Base-by-base conservation (phyloP, 2,113 vertebrate species). In the Abramis brama region DNA sequence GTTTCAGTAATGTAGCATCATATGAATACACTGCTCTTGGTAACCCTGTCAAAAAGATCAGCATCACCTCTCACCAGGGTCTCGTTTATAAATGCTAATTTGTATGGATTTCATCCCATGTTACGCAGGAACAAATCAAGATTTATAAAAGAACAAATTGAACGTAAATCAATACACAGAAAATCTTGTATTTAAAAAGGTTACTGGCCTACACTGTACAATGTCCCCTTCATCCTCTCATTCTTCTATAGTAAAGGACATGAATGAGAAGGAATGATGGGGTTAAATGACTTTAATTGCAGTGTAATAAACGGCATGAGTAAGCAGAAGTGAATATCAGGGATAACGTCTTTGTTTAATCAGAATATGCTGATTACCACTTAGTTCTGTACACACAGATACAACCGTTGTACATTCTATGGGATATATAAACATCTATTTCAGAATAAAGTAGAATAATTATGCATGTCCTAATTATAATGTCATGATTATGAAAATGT, bases 231-330 rank as follows among this genome's bases (percentile, higher is more conserved):
- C 75, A 77, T 4, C 75, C 25, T 75, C 45, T 50, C 33, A 33
- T 77, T 55, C 47, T 55, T 55, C 8, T 17, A 12, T 55, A 55
- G 74, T 55, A 8, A 77, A 77, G 45, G 50, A 77, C 50, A 55
- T 23, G 50, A 77, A 52, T 77, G 47, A 77, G 47, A 77, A 77
- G 50, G 43, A 50, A 75, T 75, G 45, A 75, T 33, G 8, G 25
- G 17, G 50, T 55, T 55, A 77, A 77, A 55, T 55, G 2, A 55
- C 47, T 33, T 77, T 21, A 77, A 77, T 12, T 55, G 47, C 75
- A n/a, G 50, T 77, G 75, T 77, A 77, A 77, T 55, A 33, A 77
- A 77, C 21, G 27, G 74, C n/a, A 77, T 30, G 50, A 77, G 13
- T 52, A 30, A 77, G 43, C 73, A 27, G 74, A 47, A 47, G 12